Conservation (phyloP, 2,113 vertebrate genomes). For the Psammodynastes pulverulentus region DNA sequence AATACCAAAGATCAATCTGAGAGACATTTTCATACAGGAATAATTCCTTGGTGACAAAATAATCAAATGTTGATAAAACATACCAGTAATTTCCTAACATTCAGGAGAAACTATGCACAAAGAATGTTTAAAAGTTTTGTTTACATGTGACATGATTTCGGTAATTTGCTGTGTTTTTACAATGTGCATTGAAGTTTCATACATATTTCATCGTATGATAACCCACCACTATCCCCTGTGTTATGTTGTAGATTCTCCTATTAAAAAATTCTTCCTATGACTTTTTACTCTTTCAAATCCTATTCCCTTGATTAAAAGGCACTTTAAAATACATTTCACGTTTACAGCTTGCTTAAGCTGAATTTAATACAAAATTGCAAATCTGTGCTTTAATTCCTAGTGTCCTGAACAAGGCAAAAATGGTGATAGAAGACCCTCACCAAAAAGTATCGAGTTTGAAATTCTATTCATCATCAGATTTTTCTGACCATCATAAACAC, state of each 20-base stretch:
- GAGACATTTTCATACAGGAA: background rate
- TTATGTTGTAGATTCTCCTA: background rate
- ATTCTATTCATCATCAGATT: background rate
- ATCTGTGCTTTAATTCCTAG: background rate
- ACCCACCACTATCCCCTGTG: background rate
- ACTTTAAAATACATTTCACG: slow-evolving; percentile 41
- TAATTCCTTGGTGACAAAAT: background rate
- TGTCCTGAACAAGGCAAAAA: background rate
- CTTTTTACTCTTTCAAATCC: background rate
- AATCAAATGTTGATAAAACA: background rate
- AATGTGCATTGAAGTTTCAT: background rate
- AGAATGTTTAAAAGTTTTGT: background rate
- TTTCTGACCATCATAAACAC: background rate
- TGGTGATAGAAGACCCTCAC: background rate
- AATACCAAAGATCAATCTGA: background rate
- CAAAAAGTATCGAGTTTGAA: background rate
- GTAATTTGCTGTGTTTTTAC: background rate
- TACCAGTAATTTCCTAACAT: background rate
- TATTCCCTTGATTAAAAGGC: slow-evolving; percentile 19
- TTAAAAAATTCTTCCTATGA: background rate
- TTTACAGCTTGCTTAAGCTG: slow-evolving; percentile 16
- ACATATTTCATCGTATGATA: background rate
- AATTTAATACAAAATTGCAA: too few species aligned
- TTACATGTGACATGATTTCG: slow-evolving; percentile 1
- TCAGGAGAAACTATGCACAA: background rate